phyloP scores from a whole-genome alignment of 2,113 vertebrate species.

The Natator depressus region DNA sequence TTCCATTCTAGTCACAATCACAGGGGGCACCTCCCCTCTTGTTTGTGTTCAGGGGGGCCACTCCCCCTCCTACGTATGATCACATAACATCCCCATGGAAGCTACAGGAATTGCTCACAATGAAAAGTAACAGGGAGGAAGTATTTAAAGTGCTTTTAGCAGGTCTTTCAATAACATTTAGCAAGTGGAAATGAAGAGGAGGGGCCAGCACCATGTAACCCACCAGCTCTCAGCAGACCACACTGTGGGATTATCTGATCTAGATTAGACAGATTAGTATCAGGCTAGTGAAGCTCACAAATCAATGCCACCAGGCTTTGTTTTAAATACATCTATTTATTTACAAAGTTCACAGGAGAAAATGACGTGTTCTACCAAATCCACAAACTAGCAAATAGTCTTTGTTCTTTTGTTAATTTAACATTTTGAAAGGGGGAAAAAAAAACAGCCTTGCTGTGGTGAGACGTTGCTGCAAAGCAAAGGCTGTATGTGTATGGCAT shows the following conservation, averaged over 20 bases:
- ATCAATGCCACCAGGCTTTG: background rate
- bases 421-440: background rate
- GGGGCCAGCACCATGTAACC: background rate
- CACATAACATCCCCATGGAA: rapidly evolving
- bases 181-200: background rate
- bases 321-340: background rate
- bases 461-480: background rate
- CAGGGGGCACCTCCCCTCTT: background rate
- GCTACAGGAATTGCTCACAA: rapidly evolving
- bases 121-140: background rate
- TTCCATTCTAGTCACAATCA: background rate
- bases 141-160: background rate
- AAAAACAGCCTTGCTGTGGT: background rate
- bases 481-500: background rate
- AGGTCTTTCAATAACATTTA: background rate
- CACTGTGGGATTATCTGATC: background rate
- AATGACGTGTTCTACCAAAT: background rate
- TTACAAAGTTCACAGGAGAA: background rate
- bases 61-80: background rate
- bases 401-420: background rate
- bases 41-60: background rate
- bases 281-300: background rate
- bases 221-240: background rate
- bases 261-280: background rate
- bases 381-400: background rate